These are phyloP conservation scores for Stratiomys singularior DNA, from an alignment of 2,888 invertebrate genomes.

Conservation along the genomic window DNA sequence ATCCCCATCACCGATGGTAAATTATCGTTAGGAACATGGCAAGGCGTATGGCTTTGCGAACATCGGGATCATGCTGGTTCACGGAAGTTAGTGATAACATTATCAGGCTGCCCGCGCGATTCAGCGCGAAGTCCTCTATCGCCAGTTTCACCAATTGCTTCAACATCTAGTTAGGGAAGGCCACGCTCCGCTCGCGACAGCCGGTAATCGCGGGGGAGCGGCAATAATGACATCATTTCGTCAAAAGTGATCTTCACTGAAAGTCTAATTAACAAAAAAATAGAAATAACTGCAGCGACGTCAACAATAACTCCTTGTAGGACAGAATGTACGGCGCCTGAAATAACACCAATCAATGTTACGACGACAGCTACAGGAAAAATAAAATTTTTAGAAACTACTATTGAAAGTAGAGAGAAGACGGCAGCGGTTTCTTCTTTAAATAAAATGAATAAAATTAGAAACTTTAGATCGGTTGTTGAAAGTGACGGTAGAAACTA, in stretches of 20 bases:
- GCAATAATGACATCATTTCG: slow-evolving; percentile 67
- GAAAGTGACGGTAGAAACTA: slow-evolving; percentile 50
- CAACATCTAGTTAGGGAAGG: slow-evolving; percentile 91
- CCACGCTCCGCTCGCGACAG: slow-evolving; percentile 70
- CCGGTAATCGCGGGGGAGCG: slow-evolving; percentile 68
- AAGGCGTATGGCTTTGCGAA: slow-evolving; percentile 98
- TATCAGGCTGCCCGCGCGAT: slow-evolving; percentile 90
- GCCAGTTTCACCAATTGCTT: slow-evolving; percentile 85
- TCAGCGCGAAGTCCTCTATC: slow-evolving; percentile 87
- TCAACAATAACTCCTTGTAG: slow-evolving; percentile 48
- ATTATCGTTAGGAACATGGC: slow-evolving; percentile 96
- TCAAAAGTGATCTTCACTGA: slow-evolving; percentile 66
- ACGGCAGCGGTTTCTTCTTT: slow-evolving; percentile 64
- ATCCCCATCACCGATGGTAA: slow-evolving; percentile 97
- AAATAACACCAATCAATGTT: slow-evolving; percentile 20
- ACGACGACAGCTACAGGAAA: background rate
- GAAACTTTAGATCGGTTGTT: slow-evolving; percentile 58
- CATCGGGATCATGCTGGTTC: slow-evolving; percentile 96
- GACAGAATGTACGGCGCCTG: background rate
- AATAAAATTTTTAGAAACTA: slow-evolving; percentile 10
- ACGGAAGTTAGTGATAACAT: slow-evolving; percentile 87
- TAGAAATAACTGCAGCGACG: slow-evolving; percentile 41
- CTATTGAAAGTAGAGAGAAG: slow-evolving; percentile 52
- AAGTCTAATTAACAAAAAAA: slow-evolving; percentile 64
- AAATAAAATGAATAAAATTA: slow-evolving; percentile 60